Evolutionary conservation across 2,113 vertebrate genomes (phyloP), one percentile per base, ranked within the genome.

Genomic region (Enhydra lutris): DNA sequence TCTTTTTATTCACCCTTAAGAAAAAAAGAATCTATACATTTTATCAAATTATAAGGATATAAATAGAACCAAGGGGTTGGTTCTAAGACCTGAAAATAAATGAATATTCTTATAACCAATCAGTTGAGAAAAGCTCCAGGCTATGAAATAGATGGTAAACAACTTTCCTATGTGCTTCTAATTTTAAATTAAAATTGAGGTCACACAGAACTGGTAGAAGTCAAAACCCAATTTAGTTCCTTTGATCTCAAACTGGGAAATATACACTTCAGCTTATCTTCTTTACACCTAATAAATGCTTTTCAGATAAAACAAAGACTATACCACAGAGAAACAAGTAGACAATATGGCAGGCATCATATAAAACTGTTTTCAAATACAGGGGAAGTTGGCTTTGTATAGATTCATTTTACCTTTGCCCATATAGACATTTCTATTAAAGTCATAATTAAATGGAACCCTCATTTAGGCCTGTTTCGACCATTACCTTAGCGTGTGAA

Each of bases 121-220:
- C 59, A 97, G 15, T 59, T 89, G 87, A 74, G 85, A 85, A 91
- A 88, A 50, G 57, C 85, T 80, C 59, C 24, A 81, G 81, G 89
- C 59, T 93, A 97, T 88, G 29, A 95, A 34, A 97, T 81, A 93
- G 83, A 91, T 69, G 71, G 55, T 55, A 97, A 96, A 93, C 55
- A 94, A 87, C 83, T 71, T 96, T 89, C n/a, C 55, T 83, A 88
- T 50, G 79, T 92, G 91, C 57, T 93, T 96, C 93, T 97, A 89
- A 95, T 97, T 95, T 97, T 97, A 97, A 97, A 93, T 97, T 97
- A 97, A 97, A 97, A 97, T 89, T 85, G 73, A 97, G 95, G 91
- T 97, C 81, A 97, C 65, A 85, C 0, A 97, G 67, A 94, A 89
- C 47, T 82, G 14, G 21, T 55, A 4, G 45, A 97, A 94, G 78